phyloP scores from a whole-genome alignment of 2,797 vertebrate species.

The Erithacus rubecula region DNA sequence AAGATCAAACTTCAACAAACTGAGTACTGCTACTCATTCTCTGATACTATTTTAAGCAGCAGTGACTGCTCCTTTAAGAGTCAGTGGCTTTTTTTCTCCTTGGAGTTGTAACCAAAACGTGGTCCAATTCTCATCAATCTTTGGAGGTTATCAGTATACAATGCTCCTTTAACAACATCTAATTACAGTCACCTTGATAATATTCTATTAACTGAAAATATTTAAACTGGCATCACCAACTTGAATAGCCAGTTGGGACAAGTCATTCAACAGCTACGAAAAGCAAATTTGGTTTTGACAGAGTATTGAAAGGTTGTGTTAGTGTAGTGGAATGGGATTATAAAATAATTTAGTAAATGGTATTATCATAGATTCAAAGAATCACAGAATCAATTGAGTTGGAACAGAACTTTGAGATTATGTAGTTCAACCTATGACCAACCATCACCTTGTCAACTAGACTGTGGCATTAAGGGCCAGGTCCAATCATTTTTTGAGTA shows the following conservation, averaged over 20 bases:
- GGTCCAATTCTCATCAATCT: not conserved
- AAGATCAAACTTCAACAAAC: not conserved
- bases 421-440: accelerated
- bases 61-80: not conserved
- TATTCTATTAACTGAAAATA: not conserved
- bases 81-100: not conserved
- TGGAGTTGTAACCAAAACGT: not conserved
- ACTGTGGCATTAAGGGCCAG: accelerated
- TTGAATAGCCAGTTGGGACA: not conserved
- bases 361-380: not conserved
- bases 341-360: not conserved
- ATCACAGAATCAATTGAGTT: not conserved
- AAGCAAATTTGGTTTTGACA: not conserved
- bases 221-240: not conserved
- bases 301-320: not conserved
- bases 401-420: not conserved
- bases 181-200: not conserved
- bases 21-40: not conserved
- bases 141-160: not conserved
- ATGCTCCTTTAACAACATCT: not conserved
- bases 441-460: not conserved
- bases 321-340: not conserved
- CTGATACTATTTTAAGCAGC: not conserved
- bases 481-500: not conserved
- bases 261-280: not conserved